A percentile compares a stretch with the other conserved stretches of the same genome.
These are phyloP conservation scores for Artibeus jamaicensis DNA, from an alignment of 2,797 vertebrate species.

Conservation along the genomic window DNA sequence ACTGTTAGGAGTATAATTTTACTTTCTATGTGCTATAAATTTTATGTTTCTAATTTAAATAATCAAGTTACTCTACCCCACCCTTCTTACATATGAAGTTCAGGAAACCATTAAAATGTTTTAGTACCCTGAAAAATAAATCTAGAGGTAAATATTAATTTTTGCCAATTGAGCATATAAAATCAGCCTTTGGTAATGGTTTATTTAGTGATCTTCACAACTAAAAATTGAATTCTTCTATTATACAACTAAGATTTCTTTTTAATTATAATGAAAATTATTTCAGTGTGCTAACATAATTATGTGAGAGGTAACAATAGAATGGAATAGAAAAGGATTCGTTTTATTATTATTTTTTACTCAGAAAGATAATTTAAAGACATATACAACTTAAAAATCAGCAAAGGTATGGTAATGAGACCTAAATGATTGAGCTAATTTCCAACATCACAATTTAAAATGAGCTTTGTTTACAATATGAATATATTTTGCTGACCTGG, in stretches of 20 bases:
- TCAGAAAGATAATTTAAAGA: constrained; percentile 60
- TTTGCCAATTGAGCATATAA: not conserved
- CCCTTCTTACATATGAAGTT: not conserved
- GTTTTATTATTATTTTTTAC: not conserved
- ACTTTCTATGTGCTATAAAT: not conserved
- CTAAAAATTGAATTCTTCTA: constrained; percentile 20
- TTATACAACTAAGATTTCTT: constrained; percentile 40
- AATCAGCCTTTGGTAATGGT: not conserved
- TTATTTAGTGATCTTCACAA: constrained; percentile 3
- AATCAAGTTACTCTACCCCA: not conserved
- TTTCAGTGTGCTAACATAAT: constrained; percentile 42
- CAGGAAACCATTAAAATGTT: not conserved
- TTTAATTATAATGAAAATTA: constrained; percentile 53
- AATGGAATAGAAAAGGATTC: not conserved
- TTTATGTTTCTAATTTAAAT: constrained; percentile 20
- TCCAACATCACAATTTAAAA: constrained; percentile 62
- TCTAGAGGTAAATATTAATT: not conserved
- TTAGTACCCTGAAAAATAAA: not conserved
- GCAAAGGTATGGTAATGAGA: constrained; percentile 53
- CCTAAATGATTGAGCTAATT: constrained; percentile 60
- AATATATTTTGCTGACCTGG: constrained; percentile 52
- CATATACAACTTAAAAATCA: constrained; percentile 36
- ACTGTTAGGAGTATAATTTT: not conserved
- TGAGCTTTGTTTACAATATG: constrained; percentile 56
- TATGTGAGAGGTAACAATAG: not conserved